Conservation (phyloP, 2,888 invertebrate species). For the Ochropacha duplaris region DNA sequence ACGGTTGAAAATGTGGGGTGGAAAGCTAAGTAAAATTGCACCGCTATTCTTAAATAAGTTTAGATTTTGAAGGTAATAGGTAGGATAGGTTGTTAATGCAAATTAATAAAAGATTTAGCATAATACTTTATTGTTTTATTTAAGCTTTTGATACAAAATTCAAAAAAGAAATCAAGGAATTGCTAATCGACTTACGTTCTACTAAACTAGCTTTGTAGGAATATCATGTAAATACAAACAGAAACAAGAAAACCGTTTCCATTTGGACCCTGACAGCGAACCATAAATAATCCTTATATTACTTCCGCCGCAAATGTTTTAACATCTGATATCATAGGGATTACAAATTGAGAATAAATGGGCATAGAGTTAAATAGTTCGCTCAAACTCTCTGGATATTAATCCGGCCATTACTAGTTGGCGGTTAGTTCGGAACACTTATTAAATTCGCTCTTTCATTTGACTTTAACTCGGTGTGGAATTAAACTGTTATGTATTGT, state of each 20-base stretch:
- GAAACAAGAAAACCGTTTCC: not conserved
- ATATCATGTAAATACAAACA: not conserved
- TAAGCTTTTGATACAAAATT: no score
- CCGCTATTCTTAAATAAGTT: no score
- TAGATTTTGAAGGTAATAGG: no score
- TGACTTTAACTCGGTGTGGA: slow-evolving; percentile 6
- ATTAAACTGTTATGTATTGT: slow-evolving; percentile 15
- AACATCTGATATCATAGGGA: slow-evolving; percentile 20
- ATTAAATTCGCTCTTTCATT: slow-evolving; percentile 26
- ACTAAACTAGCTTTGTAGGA: no score
- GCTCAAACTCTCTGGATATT: not conserved
- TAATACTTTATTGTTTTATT: no score
- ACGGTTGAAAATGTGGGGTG: no score
- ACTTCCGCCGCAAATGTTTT: not conserved
- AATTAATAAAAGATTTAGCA: no score
- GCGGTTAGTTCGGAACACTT: slow-evolving; percentile 22
- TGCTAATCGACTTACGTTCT: no score
- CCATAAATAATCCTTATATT: not conserved
- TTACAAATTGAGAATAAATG: slow-evolving; percentile 24
- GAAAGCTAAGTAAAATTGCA: no score
- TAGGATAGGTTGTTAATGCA: no score
- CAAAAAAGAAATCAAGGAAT: not conserved
- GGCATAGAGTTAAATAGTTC: slow-evolving; percentile 24
- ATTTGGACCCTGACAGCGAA: not conserved
- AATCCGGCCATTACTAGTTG: slow-evolving; percentile 25